Base-by-base conservation (phyloP, 2,888 invertebrate genomes). In the Acronicta alni region DNA sequence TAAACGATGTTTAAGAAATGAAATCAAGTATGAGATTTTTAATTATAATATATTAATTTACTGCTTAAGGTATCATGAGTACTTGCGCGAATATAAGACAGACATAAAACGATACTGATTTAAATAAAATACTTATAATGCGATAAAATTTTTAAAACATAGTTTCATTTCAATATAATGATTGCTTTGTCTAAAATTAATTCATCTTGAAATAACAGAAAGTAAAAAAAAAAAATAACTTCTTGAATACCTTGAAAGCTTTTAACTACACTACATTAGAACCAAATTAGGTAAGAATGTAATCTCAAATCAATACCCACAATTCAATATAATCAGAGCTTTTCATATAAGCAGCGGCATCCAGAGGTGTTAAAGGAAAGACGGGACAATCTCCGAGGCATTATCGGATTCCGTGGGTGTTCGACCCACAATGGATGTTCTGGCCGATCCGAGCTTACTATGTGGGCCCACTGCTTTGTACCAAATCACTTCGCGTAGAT, bases 351-450 rank as follows among this genome's bases (percentile, higher is more conserved):
- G 82, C 80, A 74, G 69, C 65, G 81, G 83, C 82, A 85, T 83
- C 58, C 85, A 81, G 84, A 92, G 91, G 93, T 91, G 92, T 92
- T 91, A 89, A 83, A 87, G 91, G 88, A 91, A 90, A 92, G 90
- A 85, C 90, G 89, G 90, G 89, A 92, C 92, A 92, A 93, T 93
- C 92, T 92, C 91, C 61, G 68, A 85, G 91, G 94, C 83, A 91
- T 93, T 94, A 94, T 91, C 93, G 94, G 94, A 93, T 94, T 93
- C 90, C 89, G 82, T 81, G 89, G 91, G 89, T 85, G 84, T 85
- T 79, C 87, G 87, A 78, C 82, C 89, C 88, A 89, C 91, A 92
- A 93, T 91, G 84, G 90, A 93, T 93, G 93, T 91, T 75, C 89
- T 89, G 89, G 85, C 87, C 91, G 88, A 86, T 84, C 87, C 85